phyloP scores from a whole-genome alignment of 1,140 invertebrate species.

The Leptonema lineaticorne region DNA sequence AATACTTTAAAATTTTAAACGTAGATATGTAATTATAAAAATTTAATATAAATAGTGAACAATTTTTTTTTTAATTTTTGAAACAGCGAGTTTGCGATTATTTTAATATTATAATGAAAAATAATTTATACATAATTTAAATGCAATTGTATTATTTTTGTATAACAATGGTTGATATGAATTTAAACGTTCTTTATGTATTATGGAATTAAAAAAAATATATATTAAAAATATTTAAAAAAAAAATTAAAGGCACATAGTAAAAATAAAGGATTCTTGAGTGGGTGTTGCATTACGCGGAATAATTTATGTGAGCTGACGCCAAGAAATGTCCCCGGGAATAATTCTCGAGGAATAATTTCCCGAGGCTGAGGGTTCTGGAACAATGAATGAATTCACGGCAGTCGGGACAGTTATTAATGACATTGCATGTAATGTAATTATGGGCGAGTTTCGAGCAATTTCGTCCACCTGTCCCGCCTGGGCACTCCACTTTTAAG shows the following conservation, averaged over 20 bases:
- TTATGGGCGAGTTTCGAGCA: background rate
- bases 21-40: too few species aligned
- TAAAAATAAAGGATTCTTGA: too few species aligned
- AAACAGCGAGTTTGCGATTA: too few species aligned
- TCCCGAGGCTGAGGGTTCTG: background rate
- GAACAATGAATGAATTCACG: constrained; percentile 34
- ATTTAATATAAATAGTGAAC: too few species aligned
- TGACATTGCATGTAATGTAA: constrained; percentile 30
- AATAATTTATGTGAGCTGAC: constrained; percentile 30
- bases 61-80: too few species aligned
- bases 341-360: constrained; percentile 28
- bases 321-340: constrained; percentile 29
- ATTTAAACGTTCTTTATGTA: too few species aligned
- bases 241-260: background rate
- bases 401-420: constrained; percentile 36
- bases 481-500: background rate
- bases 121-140: too few species aligned
- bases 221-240: background rate
- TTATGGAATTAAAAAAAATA: too few species aligned
- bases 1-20: too few species aligned
- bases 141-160: too few species aligned
- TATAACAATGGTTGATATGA: too few species aligned
- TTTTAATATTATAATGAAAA: too few species aligned
- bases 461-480: background rate
- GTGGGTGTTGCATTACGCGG: background rate